Evolutionary conservation across 2,888 invertebrate genomes (phyloP).

Genomic region (Diachrysia chrysitis): DNA sequence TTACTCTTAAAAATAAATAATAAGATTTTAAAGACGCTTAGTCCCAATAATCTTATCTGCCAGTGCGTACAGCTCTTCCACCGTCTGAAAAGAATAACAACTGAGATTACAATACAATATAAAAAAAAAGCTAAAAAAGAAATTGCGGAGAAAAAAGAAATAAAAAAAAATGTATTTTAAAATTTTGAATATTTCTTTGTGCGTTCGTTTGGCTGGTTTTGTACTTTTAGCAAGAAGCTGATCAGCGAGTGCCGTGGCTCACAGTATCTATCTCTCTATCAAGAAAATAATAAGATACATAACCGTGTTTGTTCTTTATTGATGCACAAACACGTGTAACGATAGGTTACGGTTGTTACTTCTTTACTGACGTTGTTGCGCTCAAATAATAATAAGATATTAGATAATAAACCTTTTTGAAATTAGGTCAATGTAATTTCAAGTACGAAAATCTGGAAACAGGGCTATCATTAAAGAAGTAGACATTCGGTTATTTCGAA

Average conservation of each 20-base stretch:
- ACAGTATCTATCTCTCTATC: too few species aligned
- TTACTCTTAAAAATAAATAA: constrained; percentile 58
- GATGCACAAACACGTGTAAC: neutral
- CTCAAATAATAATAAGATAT: neutral
- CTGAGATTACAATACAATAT: too few species aligned
- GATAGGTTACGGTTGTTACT: neutral
- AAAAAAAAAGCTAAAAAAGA: too few species aligned
- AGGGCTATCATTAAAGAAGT: too few species aligned
- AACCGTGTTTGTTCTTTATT: constrained; percentile 3
- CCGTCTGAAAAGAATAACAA: constrained; percentile 87
- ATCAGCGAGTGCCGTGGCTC: neutral
- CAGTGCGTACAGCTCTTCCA: constrained; percentile 91
- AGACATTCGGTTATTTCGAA: too few species aligned
- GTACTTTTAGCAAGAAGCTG: neutral
- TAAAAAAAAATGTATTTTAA: neutral
- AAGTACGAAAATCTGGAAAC: too few species aligned
- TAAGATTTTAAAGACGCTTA: constrained; percentile 73
- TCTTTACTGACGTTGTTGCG: neutral
- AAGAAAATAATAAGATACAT: neutral
- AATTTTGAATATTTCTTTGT: neutral
- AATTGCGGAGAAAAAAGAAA: neutral
- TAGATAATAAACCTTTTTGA: too few species aligned
- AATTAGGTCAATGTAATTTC: too few species aligned
- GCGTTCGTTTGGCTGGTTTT: neutral
- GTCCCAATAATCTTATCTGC: constrained; percentile 91